phyloP scores from a whole-genome alignment of 2,888 invertebrate species.

The Pegoplata infirma region DNA sequence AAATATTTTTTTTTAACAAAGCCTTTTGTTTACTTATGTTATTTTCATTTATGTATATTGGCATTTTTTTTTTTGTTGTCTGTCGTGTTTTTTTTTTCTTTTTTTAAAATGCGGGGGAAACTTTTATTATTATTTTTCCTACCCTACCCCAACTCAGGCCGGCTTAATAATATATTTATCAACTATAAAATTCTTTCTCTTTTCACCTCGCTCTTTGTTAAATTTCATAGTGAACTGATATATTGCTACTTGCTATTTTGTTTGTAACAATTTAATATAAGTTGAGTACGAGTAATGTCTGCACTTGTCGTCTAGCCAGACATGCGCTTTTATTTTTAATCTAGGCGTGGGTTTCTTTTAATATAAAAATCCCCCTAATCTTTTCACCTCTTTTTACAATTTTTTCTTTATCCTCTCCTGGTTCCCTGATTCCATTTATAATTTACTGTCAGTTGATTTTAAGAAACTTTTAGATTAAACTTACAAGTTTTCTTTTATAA shows the following conservation, averaged over 20 bases:
- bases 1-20: not conserved
- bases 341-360: conserved; percentile 24
- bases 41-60: not conserved
- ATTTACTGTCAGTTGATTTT: not conserved
- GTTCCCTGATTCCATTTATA: not conserved
- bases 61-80: not conserved
- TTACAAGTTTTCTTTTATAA: too few species aligned
- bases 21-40: not conserved
- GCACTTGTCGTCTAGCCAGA: conserved; percentile 16
- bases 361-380: not conserved
- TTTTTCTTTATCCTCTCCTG: too few species aligned
- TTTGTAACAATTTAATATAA: not conserved
- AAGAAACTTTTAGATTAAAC: not conserved
- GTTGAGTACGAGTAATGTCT: conserved; percentile 16
- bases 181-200: conserved; percentile 5
- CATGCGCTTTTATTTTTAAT: conserved; percentile 41
- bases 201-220: not conserved
- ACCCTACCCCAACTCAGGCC: conserved; percentile 45
- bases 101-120: too few species aligned
- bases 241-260: not conserved
- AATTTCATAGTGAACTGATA: too few species aligned
- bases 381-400: too few species aligned
- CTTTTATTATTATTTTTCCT: conserved; percentile 18
- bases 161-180: not conserved
- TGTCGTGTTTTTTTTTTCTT: too few species aligned